Evolutionary conservation across 2,113 vertebrate species (phyloP).

Genomic region (Capricornis sumatraensis): DNA sequence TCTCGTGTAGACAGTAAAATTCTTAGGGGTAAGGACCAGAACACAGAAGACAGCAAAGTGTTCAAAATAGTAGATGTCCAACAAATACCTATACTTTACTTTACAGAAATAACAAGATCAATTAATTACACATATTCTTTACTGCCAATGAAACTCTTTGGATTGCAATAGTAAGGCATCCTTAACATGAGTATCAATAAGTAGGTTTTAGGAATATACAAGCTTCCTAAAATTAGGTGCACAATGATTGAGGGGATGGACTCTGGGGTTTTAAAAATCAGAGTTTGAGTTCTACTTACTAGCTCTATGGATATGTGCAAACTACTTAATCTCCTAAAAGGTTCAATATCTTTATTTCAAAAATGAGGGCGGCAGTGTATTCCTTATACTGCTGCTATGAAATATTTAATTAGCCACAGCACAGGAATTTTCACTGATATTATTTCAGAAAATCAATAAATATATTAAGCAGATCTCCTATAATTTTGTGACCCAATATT

Average conservation of each 20-base stretch:
- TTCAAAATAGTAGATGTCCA: conserved; percentile 3
- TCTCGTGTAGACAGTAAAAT: not conserved
- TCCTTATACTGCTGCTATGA: not conserved
- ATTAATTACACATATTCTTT: not conserved
- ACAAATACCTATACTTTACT: conserved; percentile 11
- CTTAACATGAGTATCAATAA: not conserved
- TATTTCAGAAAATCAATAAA: conserved; percentile 9
- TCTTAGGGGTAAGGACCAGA: not conserved
- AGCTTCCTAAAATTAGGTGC: not conserved
- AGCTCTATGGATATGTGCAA: not conserved
- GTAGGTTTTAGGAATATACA: not conserved
- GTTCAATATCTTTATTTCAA: not conserved
- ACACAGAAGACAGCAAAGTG: not conserved
- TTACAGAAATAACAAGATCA: conserved; percentile 12
- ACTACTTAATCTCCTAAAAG: not conserved
- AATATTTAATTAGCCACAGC: not conserved
- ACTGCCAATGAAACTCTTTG: not conserved
- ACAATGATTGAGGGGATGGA: not conserved
- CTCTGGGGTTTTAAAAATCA: not conserved
- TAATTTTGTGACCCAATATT: not conserved
- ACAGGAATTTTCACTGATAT: not conserved
- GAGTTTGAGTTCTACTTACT: not conserved
- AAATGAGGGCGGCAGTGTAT: not conserved
- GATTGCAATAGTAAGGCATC: not conserved
- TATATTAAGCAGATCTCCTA: not conserved